Percentiles rank a stretch among this genome's conserved stretches.
Conservation (phyloP, 2,888 invertebrate genomes). For the Spisula solida region DNA sequence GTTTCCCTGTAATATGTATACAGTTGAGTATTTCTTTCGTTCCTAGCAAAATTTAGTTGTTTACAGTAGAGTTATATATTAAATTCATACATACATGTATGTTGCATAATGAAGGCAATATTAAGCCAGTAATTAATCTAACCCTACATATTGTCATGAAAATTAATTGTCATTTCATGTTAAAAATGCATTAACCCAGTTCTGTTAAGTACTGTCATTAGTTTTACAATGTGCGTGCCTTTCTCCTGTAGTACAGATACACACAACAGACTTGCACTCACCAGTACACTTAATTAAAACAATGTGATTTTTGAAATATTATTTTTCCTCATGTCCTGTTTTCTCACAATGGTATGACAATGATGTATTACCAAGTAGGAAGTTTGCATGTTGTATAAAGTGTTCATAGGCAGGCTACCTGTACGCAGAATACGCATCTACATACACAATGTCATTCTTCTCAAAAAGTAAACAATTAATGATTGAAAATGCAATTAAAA, state of each 20-base stretch:
- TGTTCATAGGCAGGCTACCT: too few species aligned
- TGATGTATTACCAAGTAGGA: too few species aligned
- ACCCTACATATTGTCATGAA: neutral
- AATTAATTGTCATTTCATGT: neutral
- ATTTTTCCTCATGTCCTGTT: neutral
- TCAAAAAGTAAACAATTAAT: too few species aligned
- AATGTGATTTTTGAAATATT: neutral
- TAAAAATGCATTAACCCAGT: neutral
- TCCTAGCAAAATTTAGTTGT: neutral
- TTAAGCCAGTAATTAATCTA: conserved; percentile 1
- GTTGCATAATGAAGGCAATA: neutral
- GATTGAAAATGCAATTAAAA: too few species aligned
- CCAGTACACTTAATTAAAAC: neutral
- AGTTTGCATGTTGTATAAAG: too few species aligned
- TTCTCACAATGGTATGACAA: too few species aligned
- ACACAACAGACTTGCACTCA: too few species aligned
- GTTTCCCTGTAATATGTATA: too few species aligned
- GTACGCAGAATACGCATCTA: too few species aligned
- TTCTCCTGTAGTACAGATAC: too few species aligned
- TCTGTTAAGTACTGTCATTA: neutral
- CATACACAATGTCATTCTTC: too few species aligned
- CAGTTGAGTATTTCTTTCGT: neutral
- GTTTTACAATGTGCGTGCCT: neutral
- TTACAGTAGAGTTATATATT: neutral
- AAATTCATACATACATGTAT: neutral